These are phyloP conservation scores for Anguilla anguilla DNA, from an alignment of 2,797 vertebrate genomes.

Conservation along the genomic window DNA sequence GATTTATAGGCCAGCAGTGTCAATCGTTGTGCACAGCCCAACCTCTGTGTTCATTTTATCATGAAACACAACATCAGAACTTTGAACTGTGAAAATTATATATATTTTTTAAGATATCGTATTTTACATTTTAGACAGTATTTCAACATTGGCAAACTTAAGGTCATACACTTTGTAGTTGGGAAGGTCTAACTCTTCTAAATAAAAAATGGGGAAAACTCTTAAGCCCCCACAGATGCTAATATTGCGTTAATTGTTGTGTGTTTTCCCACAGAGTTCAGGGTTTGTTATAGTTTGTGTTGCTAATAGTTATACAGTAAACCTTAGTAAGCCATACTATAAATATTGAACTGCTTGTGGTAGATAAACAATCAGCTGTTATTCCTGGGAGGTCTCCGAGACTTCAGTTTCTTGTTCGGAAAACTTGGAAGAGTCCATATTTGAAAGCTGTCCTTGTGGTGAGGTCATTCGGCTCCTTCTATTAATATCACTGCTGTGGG, in stretches of 20 bases:
- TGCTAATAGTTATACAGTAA: constrained; percentile 66
- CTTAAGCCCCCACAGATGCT: constrained; percentile 9
- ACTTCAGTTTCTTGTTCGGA: constrained; percentile 33
- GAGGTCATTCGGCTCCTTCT: background rate
- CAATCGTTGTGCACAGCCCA: background rate
- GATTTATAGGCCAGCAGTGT: background rate
- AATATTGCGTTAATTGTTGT: constrained; percentile 14
- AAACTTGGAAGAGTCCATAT: constrained; percentile 23
- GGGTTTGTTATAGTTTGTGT: constrained; percentile 36
- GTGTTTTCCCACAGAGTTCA: constrained; percentile 26
- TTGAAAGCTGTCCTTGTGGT: background rate
- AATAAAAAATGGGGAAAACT: background rate
- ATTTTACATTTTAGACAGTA: background rate
- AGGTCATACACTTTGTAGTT: background rate
- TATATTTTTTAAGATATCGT: background rate
- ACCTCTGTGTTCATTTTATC: background rate
- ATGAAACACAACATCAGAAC: background rate
- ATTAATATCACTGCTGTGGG: constrained; percentile 27
- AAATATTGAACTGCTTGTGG: constrained; percentile 71
- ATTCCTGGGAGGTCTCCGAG: constrained; percentile 33
- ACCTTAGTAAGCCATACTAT: constrained; percentile 46
- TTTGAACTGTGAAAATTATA: background rate
- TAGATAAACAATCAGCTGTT: constrained; percentile 61
- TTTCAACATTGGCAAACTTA: background rate
- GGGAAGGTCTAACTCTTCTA: background rate